Evolutionary conservation across 2,888 invertebrate species (phyloP).

Genomic region (Biston betularia): DNA sequence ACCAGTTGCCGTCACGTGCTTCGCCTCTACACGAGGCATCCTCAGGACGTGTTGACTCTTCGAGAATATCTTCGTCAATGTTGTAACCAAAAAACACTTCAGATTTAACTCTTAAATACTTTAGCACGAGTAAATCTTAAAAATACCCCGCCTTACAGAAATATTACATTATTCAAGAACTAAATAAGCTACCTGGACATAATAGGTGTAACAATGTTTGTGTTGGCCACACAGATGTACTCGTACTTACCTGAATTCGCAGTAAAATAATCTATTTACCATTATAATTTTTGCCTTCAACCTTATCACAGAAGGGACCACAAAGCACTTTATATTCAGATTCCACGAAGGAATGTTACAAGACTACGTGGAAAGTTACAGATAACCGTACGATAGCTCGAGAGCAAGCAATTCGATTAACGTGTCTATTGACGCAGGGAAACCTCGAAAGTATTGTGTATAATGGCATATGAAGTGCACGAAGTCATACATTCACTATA

Average conservation of each 20-base stretch:
- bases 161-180: no score
- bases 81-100: no score
- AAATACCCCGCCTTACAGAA: no score
- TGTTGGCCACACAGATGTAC: neutral
- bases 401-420: conserved; percentile 32
- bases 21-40: no score
- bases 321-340: neutral
- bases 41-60: no score
- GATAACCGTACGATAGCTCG: conserved; percentile 31
- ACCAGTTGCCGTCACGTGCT: no score
- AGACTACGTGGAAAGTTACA: conserved; percentile 27
- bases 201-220: no score
- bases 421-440: conserved; percentile 7
- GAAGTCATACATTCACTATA: neutral
- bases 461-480: neutral
- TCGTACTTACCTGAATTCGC: neutral
- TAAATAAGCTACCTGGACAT: no score
- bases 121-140: no score
- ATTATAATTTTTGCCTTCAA: neutral
- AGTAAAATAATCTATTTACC: neutral
- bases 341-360: conserved; percentile 7
- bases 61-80: no score
- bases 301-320: neutral
- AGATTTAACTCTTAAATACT: no score
- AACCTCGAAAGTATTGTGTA: conserved; percentile 22